Percentiles rank a stretch among this genome's conserved stretches.
Conservation (phyloP, 2,888 invertebrate species). For the Drosophila demipolita region DNA sequence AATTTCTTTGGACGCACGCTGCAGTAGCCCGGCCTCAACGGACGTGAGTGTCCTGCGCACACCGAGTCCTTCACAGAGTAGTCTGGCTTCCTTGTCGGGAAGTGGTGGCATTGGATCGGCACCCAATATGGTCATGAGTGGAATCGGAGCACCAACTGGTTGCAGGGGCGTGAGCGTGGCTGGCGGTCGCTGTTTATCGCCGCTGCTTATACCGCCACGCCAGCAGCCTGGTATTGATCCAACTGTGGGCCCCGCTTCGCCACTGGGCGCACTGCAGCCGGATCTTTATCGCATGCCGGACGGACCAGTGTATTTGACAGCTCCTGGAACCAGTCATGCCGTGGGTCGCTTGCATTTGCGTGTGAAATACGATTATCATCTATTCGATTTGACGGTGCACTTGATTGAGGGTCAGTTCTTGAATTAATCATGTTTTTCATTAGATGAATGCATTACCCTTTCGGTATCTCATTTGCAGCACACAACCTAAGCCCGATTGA, state of each 20-base stretch:
- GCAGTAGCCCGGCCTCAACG: slow-evolving; percentile 86
- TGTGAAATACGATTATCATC: slow-evolving; percentile 94
- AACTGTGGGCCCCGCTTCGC: slow-evolving; percentile 86
- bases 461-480: slow-evolving; percentile 86
- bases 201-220: slow-evolving; percentile 91
- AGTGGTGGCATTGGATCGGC: slow-evolving; percentile 72
- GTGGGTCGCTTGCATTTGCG: slow-evolving; percentile 93
- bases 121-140: slow-evolving; percentile 75
- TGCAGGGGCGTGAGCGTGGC: slow-evolving; percentile 43
- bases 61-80: slow-evolving; percentile 90
- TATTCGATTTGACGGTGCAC: slow-evolving; percentile 95
- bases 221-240: slow-evolving; percentile 85
- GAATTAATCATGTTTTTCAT: background rate
- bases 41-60: slow-evolving; percentile 86
- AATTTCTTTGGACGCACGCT: slow-evolving; percentile 91
- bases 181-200: slow-evolving; percentile 89
- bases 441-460: background rate
- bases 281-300: slow-evolving; percentile 93
- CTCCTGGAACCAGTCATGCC: slow-evolving; percentile 88
- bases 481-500: slow-evolving; percentile 94
- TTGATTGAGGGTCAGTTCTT: slow-evolving; percentile 91
- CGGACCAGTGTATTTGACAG: slow-evolving; percentile 90
- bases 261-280: slow-evolving; percentile 93
- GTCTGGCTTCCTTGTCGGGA: slow-evolving; percentile 88
- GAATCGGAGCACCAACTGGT: slow-evolving; percentile 66